Conservation (phyloP, 1,140 invertebrate genomes). For the Drosophila simulans region DNA sequence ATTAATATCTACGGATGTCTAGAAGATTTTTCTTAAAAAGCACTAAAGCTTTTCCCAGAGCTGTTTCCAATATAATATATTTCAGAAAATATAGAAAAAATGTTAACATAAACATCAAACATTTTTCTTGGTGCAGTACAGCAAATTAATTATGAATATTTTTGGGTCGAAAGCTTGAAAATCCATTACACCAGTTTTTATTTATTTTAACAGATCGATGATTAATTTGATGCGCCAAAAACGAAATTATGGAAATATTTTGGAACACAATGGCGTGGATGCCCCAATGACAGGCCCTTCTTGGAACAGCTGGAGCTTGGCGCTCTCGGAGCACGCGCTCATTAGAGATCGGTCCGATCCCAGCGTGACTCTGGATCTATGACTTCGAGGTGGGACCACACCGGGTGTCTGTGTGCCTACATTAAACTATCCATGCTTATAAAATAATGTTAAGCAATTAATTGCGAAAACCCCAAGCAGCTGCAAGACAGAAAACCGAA, state of each 20-base stretch:
- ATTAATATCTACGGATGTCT: slow-evolving; percentile 11
- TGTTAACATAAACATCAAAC: too few species aligned
- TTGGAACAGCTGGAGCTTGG: slow-evolving; percentile 73
- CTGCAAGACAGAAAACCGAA: slow-evolving; percentile 41
- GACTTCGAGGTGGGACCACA: slow-evolving; percentile 49
- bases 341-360: slow-evolving; percentile 54
- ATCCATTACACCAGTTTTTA: slow-evolving; percentile 76
- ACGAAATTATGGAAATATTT: slow-evolving; percentile 47
- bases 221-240: slow-evolving; percentile 73
- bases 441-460: slow-evolving; percentile 77
- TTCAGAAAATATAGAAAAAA: too few species aligned
- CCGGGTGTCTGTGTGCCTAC: slow-evolving; percentile 51
- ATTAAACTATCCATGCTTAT: slow-evolving; percentile 75
- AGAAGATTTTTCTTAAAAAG: not conserved
- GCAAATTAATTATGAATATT: slow-evolving; percentile 73
- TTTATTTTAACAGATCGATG: slow-evolving; percentile 79
- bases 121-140: slow-evolving; percentile 47
- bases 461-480: slow-evolving; percentile 73
- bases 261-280: slow-evolving; percentile 12
- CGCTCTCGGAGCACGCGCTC: slow-evolving; percentile 71
- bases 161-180: slow-evolving; percentile 51
- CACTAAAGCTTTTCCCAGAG: too few species aligned
- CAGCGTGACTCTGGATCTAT: slow-evolving; percentile 33
- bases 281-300: slow-evolving; percentile 73
- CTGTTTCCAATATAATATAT: not conserved